These are phyloP conservation scores for Sylvicapra grimmia DNA, from an alignment of 2,113 vertebrate species.

Conservation along the genomic window DNA sequence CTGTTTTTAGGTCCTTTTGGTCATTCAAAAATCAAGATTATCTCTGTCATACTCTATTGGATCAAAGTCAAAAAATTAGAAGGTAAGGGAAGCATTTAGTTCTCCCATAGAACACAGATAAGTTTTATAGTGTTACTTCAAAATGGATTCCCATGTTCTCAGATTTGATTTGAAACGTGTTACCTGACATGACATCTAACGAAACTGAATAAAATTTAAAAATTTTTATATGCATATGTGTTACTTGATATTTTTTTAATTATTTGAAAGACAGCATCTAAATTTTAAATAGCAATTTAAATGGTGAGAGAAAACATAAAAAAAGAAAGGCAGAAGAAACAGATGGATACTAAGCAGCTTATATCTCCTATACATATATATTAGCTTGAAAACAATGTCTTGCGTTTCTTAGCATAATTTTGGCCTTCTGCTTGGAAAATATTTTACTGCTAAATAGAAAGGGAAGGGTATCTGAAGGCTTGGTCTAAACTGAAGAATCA, in stretches of 20 bases:
- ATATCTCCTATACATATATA: neutral
- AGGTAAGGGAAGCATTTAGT: neutral
- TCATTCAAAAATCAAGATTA: neutral
- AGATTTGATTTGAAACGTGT: neutral
- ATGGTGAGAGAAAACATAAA: neutral
- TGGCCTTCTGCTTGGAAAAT: neutral
- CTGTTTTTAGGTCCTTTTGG: neutral
- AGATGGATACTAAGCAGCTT: neutral
- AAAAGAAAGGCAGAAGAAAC: neutral
- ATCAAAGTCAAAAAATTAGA: neutral
- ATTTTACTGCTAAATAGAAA: conserved; percentile 22
- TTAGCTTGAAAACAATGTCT: neutral
- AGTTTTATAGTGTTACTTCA: neutral
- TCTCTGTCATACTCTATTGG: neutral
- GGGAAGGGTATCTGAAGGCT: neutral
- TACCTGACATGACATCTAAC: neutral
- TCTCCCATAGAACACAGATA: neutral
- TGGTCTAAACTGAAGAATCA: neutral
- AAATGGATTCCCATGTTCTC: neutral
- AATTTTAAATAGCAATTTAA: neutral
- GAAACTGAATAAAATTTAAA: neutral
- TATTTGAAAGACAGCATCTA: neutral
- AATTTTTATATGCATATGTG: neutral
- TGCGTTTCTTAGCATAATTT: neutral
- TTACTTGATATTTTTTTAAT: neutral